phyloP scores from a whole-genome alignment of 2,113 vertebrate species.

The Ictalurus furcatus region DNA sequence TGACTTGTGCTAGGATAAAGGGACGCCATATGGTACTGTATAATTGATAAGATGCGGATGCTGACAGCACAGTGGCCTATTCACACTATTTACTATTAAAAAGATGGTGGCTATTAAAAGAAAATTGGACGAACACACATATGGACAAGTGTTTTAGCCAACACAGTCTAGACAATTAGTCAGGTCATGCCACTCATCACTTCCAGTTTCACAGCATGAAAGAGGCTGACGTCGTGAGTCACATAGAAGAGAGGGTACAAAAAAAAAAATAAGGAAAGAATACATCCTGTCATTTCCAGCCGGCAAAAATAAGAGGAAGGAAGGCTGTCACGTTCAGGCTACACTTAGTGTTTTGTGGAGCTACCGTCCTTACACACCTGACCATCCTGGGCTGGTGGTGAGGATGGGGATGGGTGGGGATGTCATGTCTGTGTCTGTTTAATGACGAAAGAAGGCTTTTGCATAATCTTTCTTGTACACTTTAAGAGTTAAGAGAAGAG shows the following conservation, averaged over 20 bases:
- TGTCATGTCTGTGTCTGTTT: not conserved
- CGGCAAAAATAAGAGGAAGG: constrained; percentile 34
- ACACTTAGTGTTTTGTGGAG: constrained; percentile 2
- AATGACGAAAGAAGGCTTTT: not conserved
- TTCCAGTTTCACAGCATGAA: constrained; percentile 24
- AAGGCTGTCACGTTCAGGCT: constrained; percentile 38
- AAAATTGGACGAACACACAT: not conserved
- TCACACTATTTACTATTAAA: constrained; percentile 30
- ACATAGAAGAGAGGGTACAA: constrained; percentile 18
- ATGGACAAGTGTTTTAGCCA: constrained; percentile 32
- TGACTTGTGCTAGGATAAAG: not conserved
- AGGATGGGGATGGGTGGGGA: not conserved
- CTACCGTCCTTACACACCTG: constrained; percentile 17
- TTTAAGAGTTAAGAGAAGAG: not conserved
- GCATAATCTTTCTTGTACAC: not conserved
- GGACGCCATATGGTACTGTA: constrained; percentile 6
- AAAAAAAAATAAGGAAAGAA: constrained; percentile 34
- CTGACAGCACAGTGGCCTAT: constrained; percentile 18
- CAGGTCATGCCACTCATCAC: constrained; percentile 27
- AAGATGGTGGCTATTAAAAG: constrained; percentile 29
- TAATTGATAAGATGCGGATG: constrained; percentile 20
- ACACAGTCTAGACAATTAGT: constrained; percentile 35
- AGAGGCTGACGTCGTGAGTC: constrained; percentile 31
- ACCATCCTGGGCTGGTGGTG: not conserved
- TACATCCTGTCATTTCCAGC: constrained; percentile 42